A percentile compares a stretch with the other conserved stretches of the same genome.
Evolutionary conservation across 2,888 invertebrate genomes (phyloP).

Genomic region (Endomychus coccineus): DNA sequence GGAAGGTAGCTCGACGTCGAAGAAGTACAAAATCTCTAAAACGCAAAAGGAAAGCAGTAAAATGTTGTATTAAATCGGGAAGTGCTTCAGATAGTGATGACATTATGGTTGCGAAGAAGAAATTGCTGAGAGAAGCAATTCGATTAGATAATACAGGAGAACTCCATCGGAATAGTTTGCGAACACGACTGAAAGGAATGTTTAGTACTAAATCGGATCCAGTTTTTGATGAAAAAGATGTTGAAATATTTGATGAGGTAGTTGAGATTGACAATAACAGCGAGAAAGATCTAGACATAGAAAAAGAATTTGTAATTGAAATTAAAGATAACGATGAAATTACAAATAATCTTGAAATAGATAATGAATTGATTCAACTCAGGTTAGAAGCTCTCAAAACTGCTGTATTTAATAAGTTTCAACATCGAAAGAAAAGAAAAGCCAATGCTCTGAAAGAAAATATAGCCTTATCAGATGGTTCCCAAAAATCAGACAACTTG

Average conservation of each 20-base stretch:
- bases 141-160: conserved; percentile 35
- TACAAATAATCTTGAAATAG: conserved; percentile 28
- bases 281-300: background rate
- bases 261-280: background rate
- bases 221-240: conserved; percentile 18
- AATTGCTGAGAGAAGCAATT: conserved; percentile 51
- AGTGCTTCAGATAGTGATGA: conserved; percentile 30
- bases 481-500: conserved; percentile 15
- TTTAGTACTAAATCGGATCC: conserved; percentile 12
- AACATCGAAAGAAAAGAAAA: conserved; percentile 48
- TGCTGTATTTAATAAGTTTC: conserved; percentile 58
- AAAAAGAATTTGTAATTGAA: conserved; percentile 6
- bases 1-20: conserved; percentile 2
- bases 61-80: conserved; percentile 10
- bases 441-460: conserved; percentile 12
- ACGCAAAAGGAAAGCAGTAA: background rate
- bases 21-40: background rate
- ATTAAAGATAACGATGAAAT: conserved; percentile 8
- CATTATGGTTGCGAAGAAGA: conserved; percentile 27
- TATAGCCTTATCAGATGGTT: conserved; percentile 9
- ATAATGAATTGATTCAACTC: conserved; percentile 55
- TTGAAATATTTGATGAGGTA: conserved; percentile 15
- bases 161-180: conserved; percentile 33
- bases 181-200: conserved; percentile 36
- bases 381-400: conserved; percentile 61